Evolutionary conservation across 2,113 vertebrate genomes (phyloP).

Genomic region (Xenopus laevis): DNA sequence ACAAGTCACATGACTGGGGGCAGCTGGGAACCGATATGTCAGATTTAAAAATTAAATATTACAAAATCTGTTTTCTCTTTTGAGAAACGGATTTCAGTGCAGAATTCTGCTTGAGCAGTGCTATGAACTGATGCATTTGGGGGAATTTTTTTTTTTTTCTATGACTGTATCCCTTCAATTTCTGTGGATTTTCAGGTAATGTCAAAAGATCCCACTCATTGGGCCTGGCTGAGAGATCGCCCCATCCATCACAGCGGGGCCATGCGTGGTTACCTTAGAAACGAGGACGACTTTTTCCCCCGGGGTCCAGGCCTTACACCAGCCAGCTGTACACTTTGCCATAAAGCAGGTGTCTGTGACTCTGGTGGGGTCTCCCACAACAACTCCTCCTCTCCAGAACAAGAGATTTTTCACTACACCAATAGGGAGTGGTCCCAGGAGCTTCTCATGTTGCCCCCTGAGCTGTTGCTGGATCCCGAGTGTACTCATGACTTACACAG

Average conservation of each 20-base stretch:
- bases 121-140: no score
- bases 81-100: no score
- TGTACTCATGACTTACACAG: constrained; percentile 22
- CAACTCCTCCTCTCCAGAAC: constrained; percentile 18
- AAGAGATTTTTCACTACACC: not conserved
- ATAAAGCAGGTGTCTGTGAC: not conserved
- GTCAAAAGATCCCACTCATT: constrained; percentile 50
- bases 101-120: no score
- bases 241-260: constrained; percentile 52
- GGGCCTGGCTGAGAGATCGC: constrained; percentile 55
- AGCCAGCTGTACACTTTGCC: constrained; percentile 41
- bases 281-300: constrained; percentile 20
- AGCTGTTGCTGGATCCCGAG: constrained; percentile 16
- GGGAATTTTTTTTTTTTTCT: no score
- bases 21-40: no score
- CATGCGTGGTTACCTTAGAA: constrained; percentile 35
- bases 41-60: no score
- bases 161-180: no score
- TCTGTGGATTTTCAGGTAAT: constrained; percentile 49
- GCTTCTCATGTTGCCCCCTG: constrained; percentile 20
- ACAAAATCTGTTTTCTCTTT: no score
- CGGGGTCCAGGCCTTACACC: constrained; percentile 37
- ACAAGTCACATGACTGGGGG: no score
- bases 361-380: not conserved
- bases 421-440: constrained; percentile 27